These are phyloP conservation scores for Nothoprocta perdicaria DNA, from an alignment of 2,113 vertebrate genomes.

Conservation along the genomic window DNA sequence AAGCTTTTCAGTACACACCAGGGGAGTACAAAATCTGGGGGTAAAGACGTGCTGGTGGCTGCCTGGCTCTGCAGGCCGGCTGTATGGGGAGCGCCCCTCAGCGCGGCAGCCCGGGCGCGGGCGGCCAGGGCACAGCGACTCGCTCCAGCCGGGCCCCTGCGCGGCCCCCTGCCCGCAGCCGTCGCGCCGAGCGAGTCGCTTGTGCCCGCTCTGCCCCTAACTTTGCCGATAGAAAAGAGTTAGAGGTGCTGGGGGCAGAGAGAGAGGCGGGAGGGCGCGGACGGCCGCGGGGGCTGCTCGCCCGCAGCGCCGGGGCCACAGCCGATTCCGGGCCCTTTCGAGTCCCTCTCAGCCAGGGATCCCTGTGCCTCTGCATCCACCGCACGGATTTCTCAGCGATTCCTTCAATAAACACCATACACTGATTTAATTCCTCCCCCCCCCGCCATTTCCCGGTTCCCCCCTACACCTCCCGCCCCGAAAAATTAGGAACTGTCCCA, in stretches of 20 bases:
- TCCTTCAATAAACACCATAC: neutral
- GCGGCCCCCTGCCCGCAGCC: neutral
- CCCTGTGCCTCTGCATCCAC: too few species aligned
- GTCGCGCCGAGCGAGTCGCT: too few species aligned
- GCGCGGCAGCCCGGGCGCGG: neutral
- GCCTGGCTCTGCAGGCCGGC: neutral
- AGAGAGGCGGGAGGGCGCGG: neutral
- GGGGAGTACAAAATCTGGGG: neutral
- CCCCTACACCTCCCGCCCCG: too few species aligned
- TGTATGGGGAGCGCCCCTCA: neutral
- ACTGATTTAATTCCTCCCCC: neutral
- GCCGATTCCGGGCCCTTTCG: too few species aligned
- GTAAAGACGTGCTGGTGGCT: neutral
- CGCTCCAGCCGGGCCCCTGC: neutral
- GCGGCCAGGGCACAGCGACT: accelerated
- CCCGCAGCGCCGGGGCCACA: neutral
- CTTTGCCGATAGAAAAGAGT: neutral
- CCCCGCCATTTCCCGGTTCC: accelerated
- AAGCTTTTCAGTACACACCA: neutral
- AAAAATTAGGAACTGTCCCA: conserved; percentile 13
- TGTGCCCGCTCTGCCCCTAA: neutral
- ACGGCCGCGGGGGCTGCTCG: neutral
- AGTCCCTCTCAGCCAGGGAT: neutral
- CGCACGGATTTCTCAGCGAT: accelerated
- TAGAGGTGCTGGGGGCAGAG: accelerated